Evolutionary conservation across 2,888 invertebrate species (phyloP), one percentile per base, ranked within the genome.

Genomic region (Xanthia togata): DNA sequence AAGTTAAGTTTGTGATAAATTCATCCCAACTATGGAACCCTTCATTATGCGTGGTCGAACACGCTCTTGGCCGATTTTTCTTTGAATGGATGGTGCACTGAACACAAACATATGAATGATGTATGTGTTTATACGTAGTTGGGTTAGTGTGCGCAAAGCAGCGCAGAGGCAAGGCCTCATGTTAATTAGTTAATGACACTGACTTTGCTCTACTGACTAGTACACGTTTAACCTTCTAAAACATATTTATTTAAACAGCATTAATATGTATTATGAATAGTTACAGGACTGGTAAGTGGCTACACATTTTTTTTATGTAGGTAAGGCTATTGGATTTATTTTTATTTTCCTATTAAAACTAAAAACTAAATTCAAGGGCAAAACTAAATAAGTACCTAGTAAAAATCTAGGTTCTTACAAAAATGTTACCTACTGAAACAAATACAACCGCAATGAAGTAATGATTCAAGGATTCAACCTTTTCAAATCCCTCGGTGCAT

Each of bases 111-210:
- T 60, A 62, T 74, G 73, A 80, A 73, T 77, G 53, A 68, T 76
- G 47, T 71, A 23, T 83, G 50, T 72, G 73, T 82, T 38, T 38
- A 64, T 38, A 44, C n/a, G 53, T 59, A n/a, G 69, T 55, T 67
- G 31, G 47, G 35, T 68, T 68, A 64, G 73, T 80, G 70, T 68
- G 75, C 62, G 55, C 63, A 72, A 65, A 76, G 50, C 76, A 55
- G 69, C 79, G 65, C 67, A 60, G 65, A 71, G 47, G 70, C 79
- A 78, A 78, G 82, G 81, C 79, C 83, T 71, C 74, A 76, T 83
- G 87, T 85, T 92, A 90, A 92, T 90, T 89, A 89, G 90, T 89
- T 89, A 91, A 92, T 92, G 91, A 90, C 91, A 91, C 77, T 91
- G 91, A 91, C 91, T 89, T 91, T 90, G 90, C 84, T 85, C 85